A percentile compares a stretch with the other conserved stretches of the same genome.
Conservation (phyloP, 1,140 invertebrate genomes). For the Orius insidiosus region DNA sequence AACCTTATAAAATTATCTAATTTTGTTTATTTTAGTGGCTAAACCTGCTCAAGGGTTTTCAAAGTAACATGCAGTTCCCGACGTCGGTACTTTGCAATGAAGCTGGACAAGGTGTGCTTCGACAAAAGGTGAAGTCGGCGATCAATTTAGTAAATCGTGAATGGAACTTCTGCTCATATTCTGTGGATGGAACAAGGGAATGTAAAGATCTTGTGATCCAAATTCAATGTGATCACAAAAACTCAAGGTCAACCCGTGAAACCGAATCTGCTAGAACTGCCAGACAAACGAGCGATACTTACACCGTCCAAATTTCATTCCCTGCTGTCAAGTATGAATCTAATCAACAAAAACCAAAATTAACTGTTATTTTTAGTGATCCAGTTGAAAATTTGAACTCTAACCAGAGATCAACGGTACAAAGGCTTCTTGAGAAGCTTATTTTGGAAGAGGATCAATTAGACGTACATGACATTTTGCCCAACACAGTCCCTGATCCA, state of each 20-base stretch:
- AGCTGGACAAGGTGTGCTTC: conserved; percentile 76
- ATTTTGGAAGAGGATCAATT: conserved; percentile 85
- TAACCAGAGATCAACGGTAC: conserved; percentile 68
- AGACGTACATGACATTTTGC: conserved; percentile 79
- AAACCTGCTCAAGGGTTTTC: conserved; percentile 79
- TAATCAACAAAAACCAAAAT: background rate
- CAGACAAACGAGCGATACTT: conserved; percentile 56
- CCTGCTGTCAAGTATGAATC: conserved; percentile 63
- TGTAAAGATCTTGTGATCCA: conserved; percentile 78
- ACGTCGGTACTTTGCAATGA: conserved; percentile 85
- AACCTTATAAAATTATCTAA: background rate
- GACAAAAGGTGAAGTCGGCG: conserved; percentile 70
- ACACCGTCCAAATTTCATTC: conserved; percentile 77
- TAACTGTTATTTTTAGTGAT: conserved; percentile 42
- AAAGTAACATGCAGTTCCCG: conserved; percentile 83
- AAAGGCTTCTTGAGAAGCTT: conserved; percentile 63
- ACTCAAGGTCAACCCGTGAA: conserved; percentile 42
- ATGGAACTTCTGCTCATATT: conserved; percentile 86
- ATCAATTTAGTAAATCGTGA: conserved; percentile 77
- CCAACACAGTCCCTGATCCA: conserved; percentile 85
- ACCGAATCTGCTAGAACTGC: conserved; percentile 23
- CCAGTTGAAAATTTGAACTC: conserved; percentile 72
- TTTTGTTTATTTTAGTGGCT: conserved; percentile 35
- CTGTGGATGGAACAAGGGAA: conserved; percentile 55
- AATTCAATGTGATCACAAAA: conserved; percentile 70